Evolutionary conservation across 2,113 vertebrate genomes (phyloP), one percentile per base, ranked within the genome.

Genomic region (Macheiramphus alcinus): DNA sequence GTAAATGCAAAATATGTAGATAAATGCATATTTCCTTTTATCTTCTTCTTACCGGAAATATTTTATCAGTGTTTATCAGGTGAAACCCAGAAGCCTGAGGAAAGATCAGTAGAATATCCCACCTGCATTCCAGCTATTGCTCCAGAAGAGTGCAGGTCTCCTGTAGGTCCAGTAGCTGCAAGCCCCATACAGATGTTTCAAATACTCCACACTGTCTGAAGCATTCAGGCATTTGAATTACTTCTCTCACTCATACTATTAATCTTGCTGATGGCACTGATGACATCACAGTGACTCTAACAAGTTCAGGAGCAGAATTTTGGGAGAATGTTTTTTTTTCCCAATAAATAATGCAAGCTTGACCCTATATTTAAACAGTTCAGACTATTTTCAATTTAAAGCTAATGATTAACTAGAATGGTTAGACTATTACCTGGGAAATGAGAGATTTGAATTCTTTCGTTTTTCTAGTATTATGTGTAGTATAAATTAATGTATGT

Each of bases 141-240:
- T 87, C 42, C 42, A 83, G 61, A 91, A 62, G 32, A 86, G 75
- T 31, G 68, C 52, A 50, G 83, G 68, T 91, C 86, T 88, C 55
- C 38, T 0, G 0, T 47, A 86, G 47, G 91, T 96, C 93, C 91
- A 71, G 93, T 94, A 94, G 86, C 95, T 94, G 94, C 94, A 97
- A 96, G 94, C 61, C 83, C 80, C 47, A 32, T 95, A 86, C 95
- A 96, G 93, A 93, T 96, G 76, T 94, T 94, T 96, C 55, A 50
- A 78, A 94, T 91, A 74, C 59, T 84, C 76, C 27, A 12, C 1
- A 0, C 80, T 62, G 63, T 86, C 74, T 84, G 11, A 96, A 78
- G n/a, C 63, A 59, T 50, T 80, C 50, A 74, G 83, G 76, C 83
- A 89, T 80, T 74, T 81, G 89, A 94, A 89, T 52, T n/a, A 25